A percentile compares a stretch with the other conserved stretches of the same genome.
phyloP scores from a whole-genome alignment of 2,113 vertebrate genomes.

The Thomomys bottae region DNA sequence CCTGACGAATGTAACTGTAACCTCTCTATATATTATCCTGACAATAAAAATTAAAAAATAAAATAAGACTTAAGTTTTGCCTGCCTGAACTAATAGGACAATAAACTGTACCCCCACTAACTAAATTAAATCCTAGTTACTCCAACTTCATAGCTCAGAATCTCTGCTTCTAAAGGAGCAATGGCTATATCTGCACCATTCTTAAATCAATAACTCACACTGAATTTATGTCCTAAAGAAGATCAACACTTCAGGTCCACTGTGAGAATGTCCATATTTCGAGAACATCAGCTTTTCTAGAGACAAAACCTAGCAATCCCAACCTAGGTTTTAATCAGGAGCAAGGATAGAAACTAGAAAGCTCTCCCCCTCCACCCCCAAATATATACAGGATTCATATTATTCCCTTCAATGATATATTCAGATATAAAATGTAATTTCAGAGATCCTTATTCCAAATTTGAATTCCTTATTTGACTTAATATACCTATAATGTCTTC shows the following conservation, averaged over 20 bases:
- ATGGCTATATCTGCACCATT: neutral
- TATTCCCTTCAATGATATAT: neutral
- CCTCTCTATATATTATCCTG: too few species aligned
- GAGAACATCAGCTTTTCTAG: neutral
- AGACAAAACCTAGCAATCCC: neutral
- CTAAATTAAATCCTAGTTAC: neutral
- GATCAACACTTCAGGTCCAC: neutral
- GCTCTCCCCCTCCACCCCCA: neutral
- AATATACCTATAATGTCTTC: constrained; percentile 24
- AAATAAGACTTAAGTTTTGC: neutral
- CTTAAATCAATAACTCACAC: neutral
- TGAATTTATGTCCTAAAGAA: neutral
- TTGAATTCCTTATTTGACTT: constrained; percentile 1
- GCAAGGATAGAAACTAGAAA: neutral
- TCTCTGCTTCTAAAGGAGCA: neutral
- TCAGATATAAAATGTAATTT: constrained; percentile 3
- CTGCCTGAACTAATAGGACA: neutral
- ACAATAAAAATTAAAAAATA: too few species aligned
- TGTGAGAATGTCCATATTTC: neutral
- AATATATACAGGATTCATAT: neutral
- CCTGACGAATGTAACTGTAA: too few species aligned
- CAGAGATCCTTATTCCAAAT: neutral
- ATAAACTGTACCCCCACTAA: neutral
- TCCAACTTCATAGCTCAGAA: neutral
- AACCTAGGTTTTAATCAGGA: neutral